These are phyloP conservation scores for Aurelia aurita DNA, from an alignment of 30 jellyfish, hydroid and myxozoan genomes.

Conservation along the genomic window DNA sequence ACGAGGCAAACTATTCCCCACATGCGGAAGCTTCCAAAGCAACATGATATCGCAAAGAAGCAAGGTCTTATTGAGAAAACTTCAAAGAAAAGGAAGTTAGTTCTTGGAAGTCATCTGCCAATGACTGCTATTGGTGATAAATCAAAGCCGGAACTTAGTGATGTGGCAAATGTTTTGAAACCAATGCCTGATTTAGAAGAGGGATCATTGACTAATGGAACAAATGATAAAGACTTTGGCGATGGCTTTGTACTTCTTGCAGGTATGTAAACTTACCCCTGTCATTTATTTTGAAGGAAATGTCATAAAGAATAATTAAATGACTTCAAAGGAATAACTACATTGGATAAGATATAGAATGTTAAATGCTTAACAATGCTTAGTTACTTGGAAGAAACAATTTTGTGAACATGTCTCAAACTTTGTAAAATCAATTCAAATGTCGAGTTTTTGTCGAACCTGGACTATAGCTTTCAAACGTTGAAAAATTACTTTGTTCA, in stretches of 20 bases:
- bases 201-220: not conserved
- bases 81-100: not conserved
- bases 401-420: no score
- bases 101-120: constrained; percentile 4
- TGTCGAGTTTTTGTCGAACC: no score
- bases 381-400: no score
- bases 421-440: no score
- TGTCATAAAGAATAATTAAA: no score
- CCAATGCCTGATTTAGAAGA: constrained; percentile 46
- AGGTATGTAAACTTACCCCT: not conserved
- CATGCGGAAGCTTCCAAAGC: constrained; percentile 44
- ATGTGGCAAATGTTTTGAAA: not conserved
- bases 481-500: no score
- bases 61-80: constrained; percentile 35
- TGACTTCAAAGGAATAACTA: no score
- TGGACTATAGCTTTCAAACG: no score
- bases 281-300: no score
- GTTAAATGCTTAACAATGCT: no score
- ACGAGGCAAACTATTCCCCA: constrained; percentile 44
- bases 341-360: no score
- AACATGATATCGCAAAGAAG: constrained; percentile 39
- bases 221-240: not conserved
- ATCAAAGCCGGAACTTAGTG: constrained; percentile 27
- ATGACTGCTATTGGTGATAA: not conserved
- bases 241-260: constrained; percentile 26